Percentiles rank a stretch among this genome's conserved stretches.
Conservation (phyloP, 2,888 invertebrate species). For the Sphecodes monilicornis region DNA sequence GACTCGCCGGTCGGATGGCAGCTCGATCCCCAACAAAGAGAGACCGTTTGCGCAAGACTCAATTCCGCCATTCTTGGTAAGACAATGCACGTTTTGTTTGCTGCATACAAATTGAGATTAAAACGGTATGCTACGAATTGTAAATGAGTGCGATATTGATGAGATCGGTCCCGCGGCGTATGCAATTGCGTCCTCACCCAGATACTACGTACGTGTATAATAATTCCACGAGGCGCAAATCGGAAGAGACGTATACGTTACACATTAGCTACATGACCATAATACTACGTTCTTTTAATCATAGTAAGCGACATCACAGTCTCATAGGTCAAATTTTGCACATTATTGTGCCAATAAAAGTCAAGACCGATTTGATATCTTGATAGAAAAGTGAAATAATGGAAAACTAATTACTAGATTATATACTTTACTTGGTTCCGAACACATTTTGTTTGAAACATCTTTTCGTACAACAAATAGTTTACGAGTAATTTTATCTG, state of each 20-base stretch:
- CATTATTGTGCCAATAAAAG: background rate
- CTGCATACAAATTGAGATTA: background rate
- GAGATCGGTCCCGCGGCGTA: background rate
- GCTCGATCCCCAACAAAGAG: conserved; percentile 96
- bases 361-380: background rate
- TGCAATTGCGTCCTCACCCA: background rate
- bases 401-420: background rate
- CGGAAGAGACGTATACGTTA: background rate
- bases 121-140: background rate
- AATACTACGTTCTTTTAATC: background rate
- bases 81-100: conserved; percentile 55
- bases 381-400: background rate
- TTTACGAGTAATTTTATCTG: background rate
- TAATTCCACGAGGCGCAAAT: background rate
- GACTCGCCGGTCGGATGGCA: conserved; percentile 98
- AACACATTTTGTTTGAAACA: background rate
- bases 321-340: background rate
- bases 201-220: background rate
- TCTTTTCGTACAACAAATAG: background rate
- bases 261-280: background rate
- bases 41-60: conserved; percentile 97
- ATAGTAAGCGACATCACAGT: background rate
- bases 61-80: conserved; percentile 99
- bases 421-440: background rate
- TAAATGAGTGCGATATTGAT: background rate